These are phyloP conservation scores for Neodiprion fabricii DNA, from an alignment of 1,140 invertebrate genomes.

Conservation along the genomic window DNA sequence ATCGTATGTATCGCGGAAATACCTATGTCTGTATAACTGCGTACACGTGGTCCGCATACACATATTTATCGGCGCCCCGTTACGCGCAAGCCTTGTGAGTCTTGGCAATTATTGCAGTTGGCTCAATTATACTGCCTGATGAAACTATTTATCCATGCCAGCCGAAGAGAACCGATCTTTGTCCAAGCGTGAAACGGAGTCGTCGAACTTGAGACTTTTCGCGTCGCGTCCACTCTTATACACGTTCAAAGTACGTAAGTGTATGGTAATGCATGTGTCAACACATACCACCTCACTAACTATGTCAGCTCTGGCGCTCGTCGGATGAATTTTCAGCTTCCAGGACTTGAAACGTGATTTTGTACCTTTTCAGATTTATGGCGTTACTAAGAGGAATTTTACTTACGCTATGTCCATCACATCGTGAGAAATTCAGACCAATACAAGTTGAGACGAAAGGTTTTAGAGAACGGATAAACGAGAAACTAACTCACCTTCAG, in stretches of 20 bases:
- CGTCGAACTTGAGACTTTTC: not conserved
- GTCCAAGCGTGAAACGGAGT: constrained; percentile 2
- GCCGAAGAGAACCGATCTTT: constrained; percentile 4
- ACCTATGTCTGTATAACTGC: too few species aligned
- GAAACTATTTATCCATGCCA: constrained; percentile 5
- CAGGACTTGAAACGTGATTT: not conserved
- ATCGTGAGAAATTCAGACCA: not conserved
- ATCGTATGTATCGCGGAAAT: too few species aligned
- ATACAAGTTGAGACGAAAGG: not conserved
- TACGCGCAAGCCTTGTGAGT: not conserved
- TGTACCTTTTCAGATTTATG: not conserved
- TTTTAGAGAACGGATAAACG: not conserved
- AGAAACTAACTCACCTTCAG: constrained; percentile 74
- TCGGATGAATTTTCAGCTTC: not conserved
- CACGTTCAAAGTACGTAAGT: not conserved
- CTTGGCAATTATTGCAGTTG: constrained; percentile 1
- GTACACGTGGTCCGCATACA: too few species aligned
- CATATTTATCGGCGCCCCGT: not conserved
- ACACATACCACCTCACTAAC: not conserved
- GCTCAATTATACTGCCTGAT: not conserved
- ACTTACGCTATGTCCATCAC: not conserved
- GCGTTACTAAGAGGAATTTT: not conserved
- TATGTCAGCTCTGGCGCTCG: too few species aligned
- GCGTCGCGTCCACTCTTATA: not conserved
- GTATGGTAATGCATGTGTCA: not conserved